A percentile compares a stretch with the other conserved stretches of the same genome.
These are phyloP conservation scores for Cryptomyrus ogoouensis DNA, from an alignment of 2,113 vertebrate genomes.

Conservation along the genomic window DNA sequence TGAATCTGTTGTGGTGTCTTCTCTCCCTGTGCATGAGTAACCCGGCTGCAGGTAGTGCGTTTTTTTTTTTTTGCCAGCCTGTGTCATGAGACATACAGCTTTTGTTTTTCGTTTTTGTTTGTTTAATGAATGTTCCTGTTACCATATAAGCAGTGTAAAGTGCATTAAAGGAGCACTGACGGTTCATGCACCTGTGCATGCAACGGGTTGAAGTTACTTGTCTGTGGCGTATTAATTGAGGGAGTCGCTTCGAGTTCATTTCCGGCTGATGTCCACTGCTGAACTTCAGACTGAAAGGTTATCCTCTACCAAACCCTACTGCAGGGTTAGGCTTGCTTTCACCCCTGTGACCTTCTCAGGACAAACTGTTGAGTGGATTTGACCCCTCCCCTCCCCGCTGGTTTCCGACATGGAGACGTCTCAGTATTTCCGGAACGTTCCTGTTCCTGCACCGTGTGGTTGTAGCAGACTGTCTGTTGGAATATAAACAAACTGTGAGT, in stretches of 20 bases:
- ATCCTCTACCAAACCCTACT: background rate
- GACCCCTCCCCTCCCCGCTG: background rate
- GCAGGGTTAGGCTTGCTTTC: background rate
- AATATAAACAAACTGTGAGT: background rate
- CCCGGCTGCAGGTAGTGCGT: background rate
- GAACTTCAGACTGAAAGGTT: slow-evolving; percentile 3
- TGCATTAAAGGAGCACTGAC: background rate
- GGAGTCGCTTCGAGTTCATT: background rate
- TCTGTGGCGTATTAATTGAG: background rate
- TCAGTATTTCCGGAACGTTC: slow-evolving; percentile 2
- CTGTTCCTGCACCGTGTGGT: background rate
- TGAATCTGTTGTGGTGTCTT: slow-evolving; percentile 31
- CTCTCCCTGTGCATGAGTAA: background rate
- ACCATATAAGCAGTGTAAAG: background rate
- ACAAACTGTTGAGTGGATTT: background rate
- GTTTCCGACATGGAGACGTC: background rate
- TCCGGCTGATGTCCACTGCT: background rate
- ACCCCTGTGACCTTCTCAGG: slow-evolving; percentile 13
- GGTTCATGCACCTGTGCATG: background rate
- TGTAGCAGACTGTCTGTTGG: background rate
- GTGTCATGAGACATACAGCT: slow-evolving; percentile 9
- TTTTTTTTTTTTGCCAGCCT: background rate
- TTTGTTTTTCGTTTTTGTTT: background rate
- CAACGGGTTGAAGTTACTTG: background rate
- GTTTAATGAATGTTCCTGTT: slow-evolving; percentile 14